Evolutionary conservation across 1,140 invertebrate species (phyloP), one percentile per base, ranked within the genome.

Genomic region (Drosophila guanche): DNA sequence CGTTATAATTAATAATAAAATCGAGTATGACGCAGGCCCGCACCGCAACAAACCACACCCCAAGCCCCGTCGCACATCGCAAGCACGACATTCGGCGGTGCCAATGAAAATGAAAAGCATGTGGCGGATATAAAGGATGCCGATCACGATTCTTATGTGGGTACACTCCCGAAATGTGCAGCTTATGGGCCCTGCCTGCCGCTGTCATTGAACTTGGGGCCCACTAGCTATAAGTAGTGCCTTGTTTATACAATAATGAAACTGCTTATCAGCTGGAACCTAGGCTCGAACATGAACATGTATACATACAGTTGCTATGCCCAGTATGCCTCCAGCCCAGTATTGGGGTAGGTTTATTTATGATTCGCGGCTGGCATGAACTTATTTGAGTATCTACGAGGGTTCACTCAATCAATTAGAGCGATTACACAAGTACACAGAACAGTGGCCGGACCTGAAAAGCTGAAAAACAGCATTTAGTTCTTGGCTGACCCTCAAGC

Each of bases 291-390:
- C 14, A 54, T 8, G 20, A 29, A 20, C 29, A 60, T 55, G 16
- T 22, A 56, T 57, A n/a, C 12, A 8, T 23, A 45, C 22, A 27
- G 16, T 20, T 20, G 16, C 16, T n/a, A 37, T 10, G 10, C 25
- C 25, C 25, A 33, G n/a, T n/a, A n/a, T n/a, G n/a, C n/a, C n/a
- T n/a, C 10, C 33, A 33, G 8, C 4, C n/a, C 57, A 14, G 22
- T 57, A 46, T 85, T 85, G 73, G 76, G 81, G 80, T 85, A 86
- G 81, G 81, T 86, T 74, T n/a, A 27, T 67, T 84, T 65, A 79
- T 62, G 59, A 54, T 65, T 37, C 55, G 55, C 55, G 55, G 29
- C 1, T 85, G 63, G 67, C 76, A 85, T 66, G 77, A 69, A 54
- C 75, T 74, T 62, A 52, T 67, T 58, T 46, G 54, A 42, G 69